Conservation (phyloP, 2,888 invertebrate species). For the Busseola fusca region DNA sequence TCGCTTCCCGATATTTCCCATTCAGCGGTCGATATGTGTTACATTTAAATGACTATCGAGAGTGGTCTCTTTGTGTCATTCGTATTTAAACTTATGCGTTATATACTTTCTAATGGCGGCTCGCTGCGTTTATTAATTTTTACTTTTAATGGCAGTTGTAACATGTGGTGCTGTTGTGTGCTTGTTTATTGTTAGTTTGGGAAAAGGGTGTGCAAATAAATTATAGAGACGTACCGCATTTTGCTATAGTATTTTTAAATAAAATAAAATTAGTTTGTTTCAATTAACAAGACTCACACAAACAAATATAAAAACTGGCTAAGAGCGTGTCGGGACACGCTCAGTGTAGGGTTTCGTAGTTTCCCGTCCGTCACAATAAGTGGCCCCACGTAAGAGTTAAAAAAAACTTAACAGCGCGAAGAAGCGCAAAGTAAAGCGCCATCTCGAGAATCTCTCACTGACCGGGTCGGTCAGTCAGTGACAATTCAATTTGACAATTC, state of each 20-base stretch:
- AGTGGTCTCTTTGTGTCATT: constrained; percentile 59
- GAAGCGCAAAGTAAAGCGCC: no score
- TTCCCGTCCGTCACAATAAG: no score
- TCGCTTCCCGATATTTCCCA: constrained; percentile 51
- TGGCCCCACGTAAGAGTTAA: no score
- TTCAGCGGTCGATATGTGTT: constrained; percentile 64
- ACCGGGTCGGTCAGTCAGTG: no score
- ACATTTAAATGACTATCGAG: constrained; percentile 67
- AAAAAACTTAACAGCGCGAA: no score
- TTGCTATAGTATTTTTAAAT: not conserved
- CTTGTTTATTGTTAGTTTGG: not conserved
- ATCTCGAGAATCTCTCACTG: no score
- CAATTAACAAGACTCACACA: no score
- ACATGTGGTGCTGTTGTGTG: not conserved
- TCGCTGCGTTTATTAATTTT: constrained; percentile 41
- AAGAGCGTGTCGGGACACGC: no score
- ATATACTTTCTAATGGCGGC: constrained; percentile 53
- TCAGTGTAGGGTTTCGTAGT: no score
- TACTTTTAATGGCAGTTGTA: constrained; percentile 26
- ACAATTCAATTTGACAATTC: no score
- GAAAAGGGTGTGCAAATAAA: not conserved
- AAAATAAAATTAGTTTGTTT: no score
- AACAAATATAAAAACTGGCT: no score
- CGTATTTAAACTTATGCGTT: constrained; percentile 43
- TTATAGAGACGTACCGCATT: not conserved